Base-by-base conservation (phyloP, 2,797 vertebrate genomes). In the Takifugu ocellatus region DNA sequence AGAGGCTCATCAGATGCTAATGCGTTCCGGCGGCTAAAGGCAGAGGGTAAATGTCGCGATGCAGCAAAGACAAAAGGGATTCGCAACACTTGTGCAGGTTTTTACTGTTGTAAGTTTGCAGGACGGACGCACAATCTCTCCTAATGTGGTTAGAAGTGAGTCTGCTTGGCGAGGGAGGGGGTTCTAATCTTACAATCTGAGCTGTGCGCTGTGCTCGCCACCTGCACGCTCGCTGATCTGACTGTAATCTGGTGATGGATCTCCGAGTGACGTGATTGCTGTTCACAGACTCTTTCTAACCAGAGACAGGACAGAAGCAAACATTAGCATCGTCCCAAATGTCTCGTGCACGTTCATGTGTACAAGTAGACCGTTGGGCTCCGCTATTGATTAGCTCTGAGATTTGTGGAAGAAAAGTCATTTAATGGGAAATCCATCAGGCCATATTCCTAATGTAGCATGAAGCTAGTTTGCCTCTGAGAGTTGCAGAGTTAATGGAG, bases 191-290 rank as follows among this genome's bases (percentile, higher is more conserved):
- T 26, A 26, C 31, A n/a, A 49, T 53, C 43, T n/a, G 14, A 44
- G 15, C 9, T 3, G 15, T 45, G 43, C 46, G 25, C 25, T 2
- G 61, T 74, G 68, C 74, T 47, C 73, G 82, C 77, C 77, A 76
- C 79, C 82, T 86, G 84, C 85, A 79, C 54, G 45, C 68, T 60
- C 49, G 79, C 77, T 80, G 82, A 84, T 82, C 85, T 75, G 70
- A 75, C 86, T 70, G 71, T 75, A 76, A 86, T 77, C 75, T 27
- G 66, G 74, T 71, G 64, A 57, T 49, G 77, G 75, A 74, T 82
- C 82, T 80, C 74, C 72, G 73, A 71, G 70, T 62, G 63, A 49
- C 54, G 63, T 84, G 83, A 87, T 86, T 85, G 81, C 81, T 62
- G 73, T 74, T 83, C 77, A 82, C 77, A 75, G 74, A 63, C 78